A percentile compares a stretch with the other conserved stretches of the same genome.
These are phyloP conservation scores for Magallana angulata DNA, from an alignment of 1,140 invertebrate species.

Conservation along the genomic window DNA sequence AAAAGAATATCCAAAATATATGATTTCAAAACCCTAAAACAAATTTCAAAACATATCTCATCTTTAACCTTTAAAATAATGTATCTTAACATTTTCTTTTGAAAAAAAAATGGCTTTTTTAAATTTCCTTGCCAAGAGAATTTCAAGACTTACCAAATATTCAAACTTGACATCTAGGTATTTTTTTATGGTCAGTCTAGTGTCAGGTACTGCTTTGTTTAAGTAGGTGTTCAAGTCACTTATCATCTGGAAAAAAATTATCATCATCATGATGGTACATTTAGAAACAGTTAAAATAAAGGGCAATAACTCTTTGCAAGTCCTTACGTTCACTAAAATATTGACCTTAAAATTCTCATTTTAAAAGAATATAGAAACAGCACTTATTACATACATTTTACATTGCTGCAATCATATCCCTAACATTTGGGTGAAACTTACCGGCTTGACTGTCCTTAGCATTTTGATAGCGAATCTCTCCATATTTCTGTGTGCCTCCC, in stretches of 20 bases:
- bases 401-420: no score
- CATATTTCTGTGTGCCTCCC: constrained; percentile 94
- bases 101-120: no score
- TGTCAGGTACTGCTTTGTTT: constrained; percentile 98
- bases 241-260: constrained; percentile 85
- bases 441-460: constrained; percentile 94
- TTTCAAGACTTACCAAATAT: constrained; percentile 85
- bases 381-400: background rate
- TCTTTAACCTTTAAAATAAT: no score
- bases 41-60: no score
- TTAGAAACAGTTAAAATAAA: background rate
- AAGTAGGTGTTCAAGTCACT: constrained; percentile 97
- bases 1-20: no score
- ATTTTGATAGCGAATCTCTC: constrained; percentile 95
- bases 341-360: no score
- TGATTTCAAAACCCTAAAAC: no score
- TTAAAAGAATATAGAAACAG: no score
- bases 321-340: no score
- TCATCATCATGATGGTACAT: background rate
- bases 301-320: background rate
- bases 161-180: constrained; percentile 99
- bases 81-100: no score
- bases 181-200: constrained; percentile 96
- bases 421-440: constrained; percentile 78
- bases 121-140: no score